Base-by-base conservation (phyloP, 92 coral and sea anemone genomes). In the Paramuricea clavata region DNA sequence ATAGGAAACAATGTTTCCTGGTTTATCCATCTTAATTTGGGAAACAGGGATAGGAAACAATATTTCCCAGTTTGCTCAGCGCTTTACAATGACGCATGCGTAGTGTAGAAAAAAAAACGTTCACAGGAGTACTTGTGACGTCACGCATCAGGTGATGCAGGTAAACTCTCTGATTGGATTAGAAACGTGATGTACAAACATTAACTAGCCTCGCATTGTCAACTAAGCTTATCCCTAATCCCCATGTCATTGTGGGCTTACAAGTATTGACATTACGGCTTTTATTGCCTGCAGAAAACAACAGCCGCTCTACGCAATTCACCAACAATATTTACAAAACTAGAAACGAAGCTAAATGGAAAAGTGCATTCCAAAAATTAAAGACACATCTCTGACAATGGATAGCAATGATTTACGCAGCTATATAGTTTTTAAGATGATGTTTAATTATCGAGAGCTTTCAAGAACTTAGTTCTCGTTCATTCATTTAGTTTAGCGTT, bases 241-340 rank as follows among this genome's bases (percentile, higher is more conserved):
- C 67, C 23, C 43, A 35, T 54, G 43, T 76, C 82, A 76, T 27
- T 36, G 30, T 36, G 1, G 57, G 12, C 31, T 27, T 0, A n/a
- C 79, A 49, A 28, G 50, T 76, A 76, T 76, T 76, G 64, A 76
- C 82, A 27, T 76, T 76, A 76, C 28, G 67, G 82, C 82, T 76
- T 26, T 36, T 30, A 60, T 49, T 76, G 69, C 60, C 47, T 31
- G 5, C 25, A 19, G n/a, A 74, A 49, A 74, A 41, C 42, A 34
- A 30, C 42, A 21, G 25, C 1, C 33, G 12, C 81, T 44, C 25
- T 21, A 54, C 25, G 62, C 62, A 19, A 54, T 54, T 54, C 11
- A 19, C 26, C 13, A 10, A 23, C 11, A 54, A 54, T 54, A 54
- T 54, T 54, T 54, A 21, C 25, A 54, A 54, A 54, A 21, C 62